A percentile compares a stretch with the other conserved stretches of the same genome.
These are phyloP conservation scores for Scalopus aquaticus DNA, from an alignment of 2,113 vertebrate genomes.

Conservation along the genomic window DNA sequence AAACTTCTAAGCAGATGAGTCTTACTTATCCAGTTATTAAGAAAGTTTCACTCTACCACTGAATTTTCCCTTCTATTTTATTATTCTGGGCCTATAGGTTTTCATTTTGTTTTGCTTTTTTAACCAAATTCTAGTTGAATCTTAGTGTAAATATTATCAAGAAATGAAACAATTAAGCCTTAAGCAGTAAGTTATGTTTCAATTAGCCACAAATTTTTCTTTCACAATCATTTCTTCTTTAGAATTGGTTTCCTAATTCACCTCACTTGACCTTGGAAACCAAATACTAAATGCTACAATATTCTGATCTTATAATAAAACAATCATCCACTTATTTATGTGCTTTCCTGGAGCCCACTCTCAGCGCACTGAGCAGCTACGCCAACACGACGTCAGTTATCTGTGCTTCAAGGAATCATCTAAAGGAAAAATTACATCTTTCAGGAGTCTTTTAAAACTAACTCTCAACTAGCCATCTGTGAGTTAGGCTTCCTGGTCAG, in stretches of 20 bases:
- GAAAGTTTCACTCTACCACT: background rate
- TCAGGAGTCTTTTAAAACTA: slow-evolving; percentile 31
- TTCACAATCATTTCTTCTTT: background rate
- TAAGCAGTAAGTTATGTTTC: background rate
- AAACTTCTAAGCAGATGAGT: background rate
- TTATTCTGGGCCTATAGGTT: background rate
- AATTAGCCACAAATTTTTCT: background rate
- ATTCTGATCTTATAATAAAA: slow-evolving; percentile 13
- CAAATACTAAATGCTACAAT: background rate
- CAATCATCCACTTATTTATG: background rate
- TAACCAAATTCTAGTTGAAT: background rate
- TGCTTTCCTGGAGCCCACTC: background rate
- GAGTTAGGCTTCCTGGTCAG: background rate
- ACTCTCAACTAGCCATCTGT: background rate
- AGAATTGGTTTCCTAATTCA: slow-evolving; percentile 15
- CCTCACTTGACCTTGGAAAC: background rate
- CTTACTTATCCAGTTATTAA: background rate
- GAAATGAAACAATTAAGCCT: slow-evolving; percentile 12
- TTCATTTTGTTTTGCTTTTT: background rate
- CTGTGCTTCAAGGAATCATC: background rate
- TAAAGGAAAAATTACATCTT: slow-evolving; percentile 3
- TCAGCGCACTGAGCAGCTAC: background rate
- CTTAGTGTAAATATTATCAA: background rate
- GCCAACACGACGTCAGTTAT: background rate
- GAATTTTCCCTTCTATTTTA: slow-evolving; percentile 2